Conservation (phyloP, 2,888 invertebrate species). For the Drosophila percnosoma region DNA sequence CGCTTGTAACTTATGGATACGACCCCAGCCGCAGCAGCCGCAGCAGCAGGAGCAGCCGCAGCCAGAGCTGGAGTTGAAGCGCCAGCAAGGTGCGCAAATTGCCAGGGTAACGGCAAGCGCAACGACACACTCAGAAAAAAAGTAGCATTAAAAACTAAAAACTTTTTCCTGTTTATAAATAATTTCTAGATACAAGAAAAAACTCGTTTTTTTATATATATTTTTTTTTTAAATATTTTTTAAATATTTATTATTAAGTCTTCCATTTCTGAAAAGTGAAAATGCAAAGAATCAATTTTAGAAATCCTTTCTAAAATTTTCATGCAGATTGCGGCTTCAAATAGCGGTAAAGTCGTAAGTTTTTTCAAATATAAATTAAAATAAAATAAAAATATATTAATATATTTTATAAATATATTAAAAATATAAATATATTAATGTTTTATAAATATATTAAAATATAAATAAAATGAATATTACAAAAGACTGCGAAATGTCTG, state of each 20-base stretch:
- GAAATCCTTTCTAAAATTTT: too few relatives aligned
- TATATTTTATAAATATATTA: too few relatives aligned
- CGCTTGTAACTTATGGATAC: conserved; percentile 73
- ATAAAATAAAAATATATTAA: too few relatives aligned
- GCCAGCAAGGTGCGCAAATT: conserved; percentile 40
- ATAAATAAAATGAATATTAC: too few relatives aligned
- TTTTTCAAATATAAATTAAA: too few relatives aligned
- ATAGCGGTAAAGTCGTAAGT: too few relatives aligned
- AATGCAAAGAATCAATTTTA: background rate
- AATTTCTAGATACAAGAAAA: too few relatives aligned
- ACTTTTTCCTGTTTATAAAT: background rate
- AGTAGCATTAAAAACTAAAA: too few relatives aligned
- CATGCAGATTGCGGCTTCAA: too few relatives aligned
- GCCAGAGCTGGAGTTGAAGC: conserved; percentile 28
- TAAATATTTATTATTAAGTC: background rate
- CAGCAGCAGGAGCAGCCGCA: conserved; percentile 16
- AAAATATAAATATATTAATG: too few relatives aligned
- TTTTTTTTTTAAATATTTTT: background rate
- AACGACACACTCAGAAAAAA: background rate
- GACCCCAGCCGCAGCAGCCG: conserved; percentile 34
- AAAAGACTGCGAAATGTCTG: too few relatives aligned
- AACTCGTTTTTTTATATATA: background rate
- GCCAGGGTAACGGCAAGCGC: conserved; percentile 10
- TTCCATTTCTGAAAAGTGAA: background rate
- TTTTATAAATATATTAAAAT: too few relatives aligned